Evolutionary conservation across 2,113 vertebrate species (phyloP).

Genomic region (Crotophaga sulcirostris): DNA sequence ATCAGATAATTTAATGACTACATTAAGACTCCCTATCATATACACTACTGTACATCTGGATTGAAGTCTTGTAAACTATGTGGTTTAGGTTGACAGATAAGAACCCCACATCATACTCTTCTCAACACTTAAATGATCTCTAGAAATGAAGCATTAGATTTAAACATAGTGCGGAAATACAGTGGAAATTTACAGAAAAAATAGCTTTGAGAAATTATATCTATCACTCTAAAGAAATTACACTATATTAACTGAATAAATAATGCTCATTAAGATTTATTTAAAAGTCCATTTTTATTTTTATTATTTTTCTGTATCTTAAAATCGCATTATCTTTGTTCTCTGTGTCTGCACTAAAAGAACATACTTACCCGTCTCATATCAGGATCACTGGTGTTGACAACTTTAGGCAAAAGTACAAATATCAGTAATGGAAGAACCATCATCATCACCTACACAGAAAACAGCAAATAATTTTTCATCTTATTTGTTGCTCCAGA

Average conservation of each 20-base stretch:
- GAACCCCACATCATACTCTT: background rate
- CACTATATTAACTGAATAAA: background rate
- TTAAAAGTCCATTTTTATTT: background rate
- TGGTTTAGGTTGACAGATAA: background rate
- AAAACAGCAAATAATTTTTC: background rate
- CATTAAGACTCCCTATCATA: background rate
- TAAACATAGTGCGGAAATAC: background rate
- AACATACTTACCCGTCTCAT: slow-evolving; percentile 91
- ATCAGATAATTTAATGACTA: slow-evolving; percentile 11
- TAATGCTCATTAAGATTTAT: background rate
- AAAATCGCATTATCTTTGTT: background rate
- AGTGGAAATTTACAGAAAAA: background rate
- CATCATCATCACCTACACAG: slow-evolving; percentile 97
- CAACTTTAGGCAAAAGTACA: slow-evolving; percentile 95
- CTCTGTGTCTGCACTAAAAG: background rate
- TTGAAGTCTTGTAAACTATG: background rate
- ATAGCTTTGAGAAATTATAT: background rate
- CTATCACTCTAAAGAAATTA: background rate
- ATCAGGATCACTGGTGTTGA: slow-evolving; percentile 98
- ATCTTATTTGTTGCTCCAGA: background rate
- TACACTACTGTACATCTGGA: background rate
- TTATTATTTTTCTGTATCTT: background rate
- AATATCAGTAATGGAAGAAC: slow-evolving; percentile 96
- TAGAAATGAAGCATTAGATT: background rate
- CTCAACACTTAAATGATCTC: background rate